A percentile compares a stretch with the other conserved stretches of the same genome.
phyloP scores from a whole-genome alignment of 2,888 invertebrate species.

The Lasioglossum oenotherae region DNA sequence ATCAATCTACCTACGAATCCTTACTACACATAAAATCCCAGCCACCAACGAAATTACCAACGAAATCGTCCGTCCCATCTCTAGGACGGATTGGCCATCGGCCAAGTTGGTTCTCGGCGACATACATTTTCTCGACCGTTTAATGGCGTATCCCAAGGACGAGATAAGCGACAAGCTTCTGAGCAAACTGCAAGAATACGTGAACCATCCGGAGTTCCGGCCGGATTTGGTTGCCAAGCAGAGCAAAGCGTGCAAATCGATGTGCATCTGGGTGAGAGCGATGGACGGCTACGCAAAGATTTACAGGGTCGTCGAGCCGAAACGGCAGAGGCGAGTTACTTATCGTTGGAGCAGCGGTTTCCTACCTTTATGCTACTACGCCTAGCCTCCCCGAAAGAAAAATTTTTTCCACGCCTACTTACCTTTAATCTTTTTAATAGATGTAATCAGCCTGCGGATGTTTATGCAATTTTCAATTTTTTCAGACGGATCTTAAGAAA shows the following conservation, averaged over 20 bases:
- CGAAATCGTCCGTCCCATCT: background rate
- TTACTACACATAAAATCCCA: background rate
- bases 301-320: conserved; percentile 94
- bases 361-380: too few species aligned
- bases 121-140: conserved; percentile 91
- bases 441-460: too few species aligned
- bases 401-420: too few species aligned
- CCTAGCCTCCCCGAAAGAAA: too few species aligned
- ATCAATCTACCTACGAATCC: background rate
- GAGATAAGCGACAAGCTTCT: conserved; percentile 91
- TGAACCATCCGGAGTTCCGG: conserved; percentile 93
- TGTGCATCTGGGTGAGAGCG: conserved; percentile 97
- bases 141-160: conserved; percentile 95
- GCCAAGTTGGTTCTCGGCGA: conserved; percentile 93
- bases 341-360: background rate
- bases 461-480: too few species aligned
- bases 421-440: too few species aligned
- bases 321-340: conserved; percentile 89
- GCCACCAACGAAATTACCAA: background rate
- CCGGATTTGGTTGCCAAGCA: conserved; percentile 94
- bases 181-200: conserved; percentile 92
- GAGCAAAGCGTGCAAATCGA: conserved; percentile 94
- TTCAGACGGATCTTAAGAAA: too few species aligned
- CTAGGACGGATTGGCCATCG: conserved; percentile 94
- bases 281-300: conserved; percentile 95